phyloP scores from a whole-genome alignment of 2,797 vertebrate genomes.

The Silurus lanzhouensis region DNA sequence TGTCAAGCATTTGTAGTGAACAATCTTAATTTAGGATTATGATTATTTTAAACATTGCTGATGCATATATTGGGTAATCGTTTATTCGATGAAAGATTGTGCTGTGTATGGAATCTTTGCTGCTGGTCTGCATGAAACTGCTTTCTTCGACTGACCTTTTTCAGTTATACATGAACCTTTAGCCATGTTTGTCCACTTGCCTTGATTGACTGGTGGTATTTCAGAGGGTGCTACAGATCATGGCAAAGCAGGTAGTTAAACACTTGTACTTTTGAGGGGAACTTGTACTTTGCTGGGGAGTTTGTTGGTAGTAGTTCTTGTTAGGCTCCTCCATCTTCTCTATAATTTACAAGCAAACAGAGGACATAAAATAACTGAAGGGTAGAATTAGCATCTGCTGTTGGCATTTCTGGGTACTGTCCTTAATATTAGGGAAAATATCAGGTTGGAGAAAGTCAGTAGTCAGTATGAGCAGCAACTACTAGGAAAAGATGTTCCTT shows the following conservation, averaged over 20 bases:
- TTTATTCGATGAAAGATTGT: not conserved
- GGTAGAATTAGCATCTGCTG: not conserved
- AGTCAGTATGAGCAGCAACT: not conserved
- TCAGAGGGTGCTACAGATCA: not conserved
- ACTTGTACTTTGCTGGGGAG: no score
- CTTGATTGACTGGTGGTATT: slow-evolving; percentile 7
- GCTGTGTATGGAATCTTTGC: not conserved
- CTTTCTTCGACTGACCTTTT: not conserved
- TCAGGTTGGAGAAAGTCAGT: not conserved
- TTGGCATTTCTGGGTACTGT: not conserved
- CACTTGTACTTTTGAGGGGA: no score
- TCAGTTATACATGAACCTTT: not conserved
- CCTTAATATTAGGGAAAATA: not conserved
- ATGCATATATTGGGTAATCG: not conserved
- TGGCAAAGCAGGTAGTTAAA: not conserved
- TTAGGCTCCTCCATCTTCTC: no score
- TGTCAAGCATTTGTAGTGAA: not conserved
- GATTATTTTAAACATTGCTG: not conserved
- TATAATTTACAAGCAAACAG: no score
- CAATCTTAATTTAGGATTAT: not conserved
- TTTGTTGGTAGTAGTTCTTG: no score
- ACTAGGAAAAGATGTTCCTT: not conserved
- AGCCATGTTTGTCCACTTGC: not conserved
- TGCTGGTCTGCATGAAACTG: not conserved
- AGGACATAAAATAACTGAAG: no score